A percentile compares a stretch with the other conserved stretches of the same genome.
Conservation (phyloP, 2,113 vertebrate species). For the Thamnaconus septentrionalis region DNA sequence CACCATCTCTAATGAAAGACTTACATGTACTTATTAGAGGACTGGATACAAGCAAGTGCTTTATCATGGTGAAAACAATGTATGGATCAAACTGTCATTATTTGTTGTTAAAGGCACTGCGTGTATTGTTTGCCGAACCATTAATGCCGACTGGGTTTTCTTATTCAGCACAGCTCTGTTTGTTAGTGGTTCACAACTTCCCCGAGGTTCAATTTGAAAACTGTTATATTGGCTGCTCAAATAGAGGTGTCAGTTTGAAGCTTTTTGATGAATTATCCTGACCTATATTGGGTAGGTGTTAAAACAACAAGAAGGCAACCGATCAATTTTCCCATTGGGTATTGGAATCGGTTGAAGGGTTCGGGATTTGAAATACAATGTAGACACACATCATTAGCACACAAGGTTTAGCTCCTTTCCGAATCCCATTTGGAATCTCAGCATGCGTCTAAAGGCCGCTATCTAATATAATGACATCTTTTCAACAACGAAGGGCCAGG, state of each 20-base stretch:
- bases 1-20: no score
- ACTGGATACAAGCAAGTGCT: no score
- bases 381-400: no score
- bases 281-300: constrained; percentile 23
- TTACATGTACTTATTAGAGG: no score
- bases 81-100: constrained; percentile 13
- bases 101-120: constrained; percentile 3
- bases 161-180: constrained; percentile 13
- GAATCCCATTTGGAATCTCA: no score
- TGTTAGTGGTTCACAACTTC: constrained; percentile 20
- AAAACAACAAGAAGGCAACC: background rate
- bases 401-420: no score
- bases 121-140: constrained; percentile 40
- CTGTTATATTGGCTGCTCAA: constrained; percentile 15
- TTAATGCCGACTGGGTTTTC: constrained; percentile 33
- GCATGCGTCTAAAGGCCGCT: no score
- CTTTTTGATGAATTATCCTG: constrained; percentile 19
- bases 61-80: constrained; percentile 17
- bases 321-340: constrained; percentile 19
- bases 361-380: no score
- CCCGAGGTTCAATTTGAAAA: constrained; percentile 17
- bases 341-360: background rate
- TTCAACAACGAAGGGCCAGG: constrained; percentile 9
- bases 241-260: constrained; percentile 1
- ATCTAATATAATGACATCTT: no score